Evolutionary conservation across 2,888 invertebrate genomes (phyloP).

Genomic region (Drosophila sordidula): DNA sequence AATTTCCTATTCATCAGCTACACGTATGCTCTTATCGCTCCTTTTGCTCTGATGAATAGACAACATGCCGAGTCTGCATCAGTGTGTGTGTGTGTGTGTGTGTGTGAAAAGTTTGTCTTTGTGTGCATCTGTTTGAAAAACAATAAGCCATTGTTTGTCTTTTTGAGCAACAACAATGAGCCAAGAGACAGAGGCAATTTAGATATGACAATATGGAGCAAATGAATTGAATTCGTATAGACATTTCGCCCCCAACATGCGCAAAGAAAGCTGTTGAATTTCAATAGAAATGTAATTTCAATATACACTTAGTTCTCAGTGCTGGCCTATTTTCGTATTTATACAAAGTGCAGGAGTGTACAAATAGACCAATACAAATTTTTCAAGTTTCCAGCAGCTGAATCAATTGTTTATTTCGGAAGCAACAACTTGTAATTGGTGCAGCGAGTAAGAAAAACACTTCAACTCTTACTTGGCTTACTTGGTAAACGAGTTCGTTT

Average conservation of each 20-base stretch:
- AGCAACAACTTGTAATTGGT: background rate
- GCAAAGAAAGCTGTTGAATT: conserved; percentile 46
- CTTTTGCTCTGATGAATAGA: conserved; percentile 54
- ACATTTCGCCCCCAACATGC: conserved; percentile 22
- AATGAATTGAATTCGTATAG: conserved; percentile 55
- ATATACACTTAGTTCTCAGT: conserved; percentile 5
- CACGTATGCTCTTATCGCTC: conserved; percentile 43
- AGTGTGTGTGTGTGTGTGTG: background rate
- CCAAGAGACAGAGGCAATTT: conserved; percentile 65
- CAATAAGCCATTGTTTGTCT: conserved; percentile 74
- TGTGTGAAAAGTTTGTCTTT: conserved; percentile 30
- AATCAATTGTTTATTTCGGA: conserved; percentile 19
- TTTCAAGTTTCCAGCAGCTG: conserved; percentile 43
- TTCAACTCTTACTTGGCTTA: background rate
- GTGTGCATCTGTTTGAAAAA: conserved; percentile 60
- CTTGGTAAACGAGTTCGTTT: too few species aligned
- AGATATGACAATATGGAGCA: conserved; percentile 63
- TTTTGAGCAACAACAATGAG: conserved; percentile 72
- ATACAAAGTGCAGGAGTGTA: background rate
- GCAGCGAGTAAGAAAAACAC: background rate
- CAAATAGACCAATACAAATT: conserved; percentile 13
- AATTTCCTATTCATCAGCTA: conserved; percentile 68
- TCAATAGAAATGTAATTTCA: conserved; percentile 38
- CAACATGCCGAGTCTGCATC: conserved; percentile 17
- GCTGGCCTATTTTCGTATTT: conserved; percentile 24